These are phyloP conservation scores for Gadopsis bispinosus DNA, from an alignment of 2,797 vertebrate species.

Conservation along the genomic window DNA sequence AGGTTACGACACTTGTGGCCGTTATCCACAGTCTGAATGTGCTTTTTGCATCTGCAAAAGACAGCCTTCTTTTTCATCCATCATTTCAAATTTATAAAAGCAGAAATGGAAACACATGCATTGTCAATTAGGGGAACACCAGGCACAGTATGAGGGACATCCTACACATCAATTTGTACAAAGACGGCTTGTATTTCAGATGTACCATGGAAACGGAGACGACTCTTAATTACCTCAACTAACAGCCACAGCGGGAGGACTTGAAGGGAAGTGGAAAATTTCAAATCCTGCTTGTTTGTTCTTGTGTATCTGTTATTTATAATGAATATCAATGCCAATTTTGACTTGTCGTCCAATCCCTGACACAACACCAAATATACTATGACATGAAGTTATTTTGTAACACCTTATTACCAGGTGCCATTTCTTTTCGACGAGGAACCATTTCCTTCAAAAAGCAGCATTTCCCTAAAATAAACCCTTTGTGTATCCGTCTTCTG, in stretches of 20 bases:
- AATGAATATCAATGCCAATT: conserved; percentile 27
- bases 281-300: conserved; percentile 46
- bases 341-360: conserved; percentile 26
- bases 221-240: conserved; percentile 62
- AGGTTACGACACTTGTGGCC: conserved; percentile 84
- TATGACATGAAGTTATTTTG: conserved; percentile 12
- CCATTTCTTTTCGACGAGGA: not conserved
- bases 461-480: not conserved
- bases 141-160: conserved; percentile 51
- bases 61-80: conserved; percentile 66
- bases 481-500: conserved; percentile 18
- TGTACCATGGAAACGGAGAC: conserved; percentile 61
- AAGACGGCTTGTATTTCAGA: conserved; percentile 67
- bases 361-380: conserved; percentile 19
- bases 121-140: conserved; percentile 75
- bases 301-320: conserved; percentile 39
- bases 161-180: conserved; percentile 65
- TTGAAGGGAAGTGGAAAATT: conserved; percentile 48
- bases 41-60: conserved; percentile 73
- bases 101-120: conserved; percentile 72
- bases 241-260: conserved; percentile 64
- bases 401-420: not conserved
- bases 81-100: conserved; percentile 83
- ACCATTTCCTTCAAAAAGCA: not conserved
- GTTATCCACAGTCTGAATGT: conserved; percentile 76